These are phyloP conservation scores for Limnephilus lunatus DNA, from an alignment of 2,888 invertebrate genomes.

Conservation along the genomic window DNA sequence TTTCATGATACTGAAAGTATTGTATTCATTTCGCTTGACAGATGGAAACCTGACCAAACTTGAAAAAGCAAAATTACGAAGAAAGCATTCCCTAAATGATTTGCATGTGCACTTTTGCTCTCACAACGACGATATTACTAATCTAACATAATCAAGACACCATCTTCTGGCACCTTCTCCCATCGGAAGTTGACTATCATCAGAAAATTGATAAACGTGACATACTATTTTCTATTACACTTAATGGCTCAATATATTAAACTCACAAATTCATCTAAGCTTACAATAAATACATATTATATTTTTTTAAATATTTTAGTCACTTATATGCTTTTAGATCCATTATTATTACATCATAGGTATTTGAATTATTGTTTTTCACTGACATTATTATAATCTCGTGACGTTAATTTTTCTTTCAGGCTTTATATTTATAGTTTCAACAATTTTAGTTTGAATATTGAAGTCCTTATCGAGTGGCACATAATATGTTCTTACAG, in stretches of 20 bases:
- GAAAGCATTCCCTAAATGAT: not conserved
- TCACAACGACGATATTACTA: not conserved
- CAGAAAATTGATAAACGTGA: not conserved
- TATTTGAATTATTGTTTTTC: not conserved
- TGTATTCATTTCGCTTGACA: too few species aligned
- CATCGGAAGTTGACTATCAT: not conserved
- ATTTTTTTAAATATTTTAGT: not conserved
- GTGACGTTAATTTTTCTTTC: constrained; percentile 4
- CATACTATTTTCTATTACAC: too few species aligned
- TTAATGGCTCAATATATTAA: too few species aligned
- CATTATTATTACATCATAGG: not conserved
- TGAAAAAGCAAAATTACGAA: too few species aligned
- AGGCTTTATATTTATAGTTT: constrained; percentile 43
- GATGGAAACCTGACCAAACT: too few species aligned
- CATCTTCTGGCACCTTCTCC: not conserved
- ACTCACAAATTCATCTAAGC: not conserved
- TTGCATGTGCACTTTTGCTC: not conserved
- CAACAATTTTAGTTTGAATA: constrained; percentile 70
- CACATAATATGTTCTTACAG: constrained; percentile 85
- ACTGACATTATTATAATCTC: constrained; percentile 16
- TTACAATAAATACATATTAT: not conserved
- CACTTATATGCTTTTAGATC: not conserved
- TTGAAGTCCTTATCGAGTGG: constrained; percentile 80
- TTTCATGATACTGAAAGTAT: too few species aligned
- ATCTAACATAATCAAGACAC: not conserved